Percentiles rank a stretch among this genome's conserved stretches.
Conservation (phyloP, 2,888 invertebrate species). For the Volucella inflata region DNA sequence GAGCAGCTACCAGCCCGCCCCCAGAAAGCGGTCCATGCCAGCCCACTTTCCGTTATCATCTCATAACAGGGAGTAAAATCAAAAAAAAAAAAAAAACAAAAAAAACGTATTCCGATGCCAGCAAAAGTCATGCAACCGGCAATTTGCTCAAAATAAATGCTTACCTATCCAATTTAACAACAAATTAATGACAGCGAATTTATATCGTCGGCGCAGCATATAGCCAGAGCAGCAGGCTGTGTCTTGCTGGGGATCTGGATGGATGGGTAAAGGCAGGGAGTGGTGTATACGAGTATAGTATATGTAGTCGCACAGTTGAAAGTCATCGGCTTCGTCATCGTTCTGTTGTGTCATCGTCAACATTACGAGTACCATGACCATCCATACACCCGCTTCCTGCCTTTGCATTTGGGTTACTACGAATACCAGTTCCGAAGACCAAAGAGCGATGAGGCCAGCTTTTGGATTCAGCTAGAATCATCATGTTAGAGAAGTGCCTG, state of each 20-base stretch:
- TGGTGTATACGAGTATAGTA: constrained; percentile 41
- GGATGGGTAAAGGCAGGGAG: constrained; percentile 53
- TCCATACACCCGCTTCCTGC: constrained; percentile 60
- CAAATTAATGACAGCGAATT: constrained; percentile 78
- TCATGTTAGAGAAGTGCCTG: constrained; percentile 17
- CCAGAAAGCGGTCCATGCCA: constrained; percentile 55
- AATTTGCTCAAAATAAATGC: constrained; percentile 77
- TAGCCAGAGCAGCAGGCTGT: constrained; percentile 33
- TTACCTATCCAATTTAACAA: constrained; percentile 79
- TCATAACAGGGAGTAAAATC: constrained; percentile 25
- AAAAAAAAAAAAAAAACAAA: constrained; percentile 26
- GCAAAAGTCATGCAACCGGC: constrained; percentile 75
- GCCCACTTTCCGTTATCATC: constrained; percentile 32
- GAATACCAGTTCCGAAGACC: too few species aligned
- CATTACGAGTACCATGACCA: constrained; percentile 48
- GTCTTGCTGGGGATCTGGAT: constrained; percentile 19
- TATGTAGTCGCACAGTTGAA: constrained; percentile 57
- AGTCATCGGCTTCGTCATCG: constrained; percentile 71
- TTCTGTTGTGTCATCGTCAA: constrained; percentile 75
- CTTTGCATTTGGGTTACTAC: constrained; percentile 36
- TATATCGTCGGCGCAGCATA: constrained; percentile 73
- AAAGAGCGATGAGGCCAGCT: constrained; percentile 27
- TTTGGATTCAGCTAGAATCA: constrained; percentile 42
- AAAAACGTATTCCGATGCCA: constrained; percentile 59
- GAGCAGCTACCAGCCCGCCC: constrained; percentile 69